A percentile compares a stretch with the other conserved stretches of the same genome.
Conservation (phyloP, 2,888 invertebrate genomes). For the Apodemia zela region DNA sequence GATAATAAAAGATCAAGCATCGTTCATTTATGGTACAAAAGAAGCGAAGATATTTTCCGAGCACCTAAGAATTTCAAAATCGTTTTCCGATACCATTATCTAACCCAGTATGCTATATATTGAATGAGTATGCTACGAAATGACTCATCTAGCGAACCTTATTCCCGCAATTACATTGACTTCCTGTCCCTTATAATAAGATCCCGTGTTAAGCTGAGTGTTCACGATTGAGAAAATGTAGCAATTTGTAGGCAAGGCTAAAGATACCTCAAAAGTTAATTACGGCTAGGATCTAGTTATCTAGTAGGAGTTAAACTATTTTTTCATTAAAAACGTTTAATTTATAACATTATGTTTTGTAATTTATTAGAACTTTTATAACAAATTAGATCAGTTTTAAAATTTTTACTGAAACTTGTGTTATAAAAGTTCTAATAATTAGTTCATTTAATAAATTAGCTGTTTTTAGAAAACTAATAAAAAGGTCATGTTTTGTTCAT, state of each 20-base stretch:
- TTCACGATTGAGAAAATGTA: conserved; percentile 2
- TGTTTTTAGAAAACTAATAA: no score
- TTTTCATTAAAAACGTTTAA: neutral
- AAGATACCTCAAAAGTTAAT: neutral
- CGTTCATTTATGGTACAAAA: neutral
- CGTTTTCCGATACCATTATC: conserved; percentile 13
- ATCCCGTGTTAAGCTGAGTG: conserved; percentile 4
- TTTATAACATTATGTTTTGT: no score
- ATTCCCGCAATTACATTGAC: conserved; percentile 15
- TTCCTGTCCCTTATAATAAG: conserved; percentile 3
- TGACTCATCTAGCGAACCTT: conserved; percentile 11
- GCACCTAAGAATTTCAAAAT: conserved; percentile 1
- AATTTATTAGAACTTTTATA: no score
- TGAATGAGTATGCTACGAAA: neutral
- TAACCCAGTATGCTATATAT: conserved; percentile 10
- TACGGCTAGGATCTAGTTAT: neutral
- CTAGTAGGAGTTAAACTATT: neutral
- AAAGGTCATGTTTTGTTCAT: no score
- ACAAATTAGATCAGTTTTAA: no score
- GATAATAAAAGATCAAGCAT: neutral
- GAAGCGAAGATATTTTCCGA: neutral
- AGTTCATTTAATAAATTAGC: no score
- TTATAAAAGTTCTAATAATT: no score
- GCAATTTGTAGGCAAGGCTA: neutral
- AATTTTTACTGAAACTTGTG: no score